Evolutionary conservation across 1,140 invertebrate species (phyloP).

Genomic region (Lasioglossum baleicum): DNA sequence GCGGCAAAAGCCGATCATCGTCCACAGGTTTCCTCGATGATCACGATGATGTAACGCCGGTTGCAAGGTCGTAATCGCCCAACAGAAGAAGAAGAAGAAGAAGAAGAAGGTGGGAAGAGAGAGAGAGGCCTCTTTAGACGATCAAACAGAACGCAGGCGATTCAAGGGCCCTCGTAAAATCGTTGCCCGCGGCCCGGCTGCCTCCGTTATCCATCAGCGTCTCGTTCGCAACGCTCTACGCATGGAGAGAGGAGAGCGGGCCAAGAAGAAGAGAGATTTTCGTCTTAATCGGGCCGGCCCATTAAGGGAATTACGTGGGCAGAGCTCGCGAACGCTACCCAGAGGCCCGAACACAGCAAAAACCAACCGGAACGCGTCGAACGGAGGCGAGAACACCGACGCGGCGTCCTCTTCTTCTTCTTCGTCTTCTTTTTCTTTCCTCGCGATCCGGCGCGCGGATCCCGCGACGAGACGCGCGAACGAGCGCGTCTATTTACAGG

Average conservation of each 20-base stretch:
- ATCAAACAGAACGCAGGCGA: constrained; percentile 47
- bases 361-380: background rate
- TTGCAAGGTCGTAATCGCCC: constrained; percentile 9
- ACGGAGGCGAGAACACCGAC: background rate
- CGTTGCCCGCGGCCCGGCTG: constrained; percentile 41
- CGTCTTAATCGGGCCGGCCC: constrained; percentile 28
- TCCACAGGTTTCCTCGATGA: background rate
- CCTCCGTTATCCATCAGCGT: constrained; percentile 52
- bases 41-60: constrained; percentile 15
- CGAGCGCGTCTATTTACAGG: constrained; percentile 43
- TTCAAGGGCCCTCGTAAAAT: constrained; percentile 52
- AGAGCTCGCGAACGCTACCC: constrained; percentile 2
- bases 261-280: constrained; percentile 19
- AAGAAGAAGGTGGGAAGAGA: background rate
- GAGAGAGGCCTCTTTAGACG: constrained; percentile 25
- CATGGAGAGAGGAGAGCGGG: background rate
- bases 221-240: constrained; percentile 2
- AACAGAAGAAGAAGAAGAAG: background rate
- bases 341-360: background rate
- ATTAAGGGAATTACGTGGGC: constrained; percentile 42
- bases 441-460: background rate
- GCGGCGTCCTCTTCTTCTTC: background rate
- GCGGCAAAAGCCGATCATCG: too few species aligned
- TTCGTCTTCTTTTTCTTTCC: background rate
- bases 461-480: background rate